These are phyloP conservation scores for Vollenhovia emeryi DNA, from an alignment of 1,140 invertebrate species.

Conservation along the genomic window DNA sequence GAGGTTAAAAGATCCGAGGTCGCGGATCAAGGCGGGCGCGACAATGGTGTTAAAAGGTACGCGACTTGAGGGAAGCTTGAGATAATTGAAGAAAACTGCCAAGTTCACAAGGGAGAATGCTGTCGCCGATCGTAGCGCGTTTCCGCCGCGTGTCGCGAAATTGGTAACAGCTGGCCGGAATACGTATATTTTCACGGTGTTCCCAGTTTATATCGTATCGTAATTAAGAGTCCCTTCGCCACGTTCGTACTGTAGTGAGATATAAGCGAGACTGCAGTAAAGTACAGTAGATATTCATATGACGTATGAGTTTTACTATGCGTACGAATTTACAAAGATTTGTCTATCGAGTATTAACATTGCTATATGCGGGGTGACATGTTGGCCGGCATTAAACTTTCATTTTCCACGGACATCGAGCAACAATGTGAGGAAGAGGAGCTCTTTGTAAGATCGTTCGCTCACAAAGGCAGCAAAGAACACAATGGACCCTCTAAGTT, in stretches of 20 bases:
- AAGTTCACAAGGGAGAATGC: conserved; percentile 1
- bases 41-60: conserved; percentile 41
- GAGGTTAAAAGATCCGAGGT: conserved; percentile 26
- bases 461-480: conserved; percentile 59
- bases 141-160: not conserved
- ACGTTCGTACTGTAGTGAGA: not conserved
- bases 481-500: conserved; percentile 64
- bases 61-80: conserved; percentile 12
- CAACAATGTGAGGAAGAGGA: conserved; percentile 71
- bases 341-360: not conserved
- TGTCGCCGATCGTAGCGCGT: not conserved
- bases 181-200: not conserved
- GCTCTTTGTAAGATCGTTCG: conserved; percentile 64
- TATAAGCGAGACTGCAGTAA: not conserved
- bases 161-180: not conserved
- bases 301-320: not conserved
- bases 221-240: not conserved
- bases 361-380: not conserved
- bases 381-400: conserved; percentile 75
- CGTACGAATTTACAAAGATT: conserved; percentile 7
- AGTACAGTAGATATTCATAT: not conserved
- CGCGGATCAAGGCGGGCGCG: not conserved
- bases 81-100: conserved; percentile 28
- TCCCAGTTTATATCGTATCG: not conserved
- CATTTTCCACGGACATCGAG: conserved; percentile 73